Evolutionary conservation across 2,888 invertebrate genomes (phyloP).

Genomic region (Leptopterna dolabrata): DNA sequence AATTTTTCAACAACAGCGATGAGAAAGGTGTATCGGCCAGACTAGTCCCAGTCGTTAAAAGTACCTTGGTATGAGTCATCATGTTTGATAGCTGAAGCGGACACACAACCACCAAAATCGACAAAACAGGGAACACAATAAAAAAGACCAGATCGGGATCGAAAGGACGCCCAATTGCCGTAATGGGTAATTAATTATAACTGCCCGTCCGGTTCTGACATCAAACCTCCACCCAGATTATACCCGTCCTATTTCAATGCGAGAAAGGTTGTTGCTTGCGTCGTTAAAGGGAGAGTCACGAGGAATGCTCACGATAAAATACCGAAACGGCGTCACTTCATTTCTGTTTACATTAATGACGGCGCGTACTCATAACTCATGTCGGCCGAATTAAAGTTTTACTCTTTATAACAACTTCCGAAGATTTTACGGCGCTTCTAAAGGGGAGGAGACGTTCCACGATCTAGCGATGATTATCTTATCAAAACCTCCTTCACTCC

Average conservation of each 20-base stretch:
- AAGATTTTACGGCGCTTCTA: constrained; percentile 36
- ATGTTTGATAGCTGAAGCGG: not conserved
- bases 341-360: constrained; percentile 45
- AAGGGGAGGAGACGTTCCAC: not conserved
- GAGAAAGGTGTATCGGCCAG: too few relatives aligned
- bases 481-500: not conserved
- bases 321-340: constrained; percentile 30
- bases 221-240: not conserved
- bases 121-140: not conserved
- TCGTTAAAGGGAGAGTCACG: not conserved
- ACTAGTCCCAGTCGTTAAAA: too few relatives aligned
- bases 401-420: constrained; percentile 38
- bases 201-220: not conserved
- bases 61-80: not conserved
- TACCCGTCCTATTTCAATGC: not conserved
- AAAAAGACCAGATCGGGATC: not conserved
- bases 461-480: constrained; percentile 23
- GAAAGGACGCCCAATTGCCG: not conserved
- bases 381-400: constrained; percentile 37
- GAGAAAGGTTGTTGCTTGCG: not conserved
- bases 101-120: not conserved
- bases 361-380: constrained; percentile 38
- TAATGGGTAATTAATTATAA: not conserved
- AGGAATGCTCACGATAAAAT: constrained; percentile 4
- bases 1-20: too few relatives aligned